Evolutionary conservation across 1,140 invertebrate genomes (phyloP).

Genomic region (Sycophaga agraensis): DNA sequence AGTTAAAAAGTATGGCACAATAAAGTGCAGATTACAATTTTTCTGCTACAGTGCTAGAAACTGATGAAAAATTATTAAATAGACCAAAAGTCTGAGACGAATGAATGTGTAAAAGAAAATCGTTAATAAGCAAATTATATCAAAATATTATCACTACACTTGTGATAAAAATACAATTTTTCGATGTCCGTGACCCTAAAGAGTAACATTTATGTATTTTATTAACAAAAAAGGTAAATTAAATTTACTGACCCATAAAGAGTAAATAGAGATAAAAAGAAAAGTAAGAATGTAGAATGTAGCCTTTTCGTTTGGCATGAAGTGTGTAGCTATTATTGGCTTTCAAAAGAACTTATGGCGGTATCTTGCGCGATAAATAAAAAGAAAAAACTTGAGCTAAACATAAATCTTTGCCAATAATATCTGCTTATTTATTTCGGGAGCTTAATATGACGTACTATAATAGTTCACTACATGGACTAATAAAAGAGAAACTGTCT

Average conservation of each 20-base stretch:
- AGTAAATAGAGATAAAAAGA: neutral
- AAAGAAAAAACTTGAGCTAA: neutral
- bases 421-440: conserved; percentile 10
- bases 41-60: neutral
- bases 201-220: conserved; percentile 36
- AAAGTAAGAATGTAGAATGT: neutral
- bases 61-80: neutral
- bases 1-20: conserved; percentile 5
- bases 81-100: conserved; percentile 16
- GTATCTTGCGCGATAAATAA: conserved; percentile 4
- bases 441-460: conserved; percentile 2
- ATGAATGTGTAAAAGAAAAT: conserved; percentile 9
- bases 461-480: neutral
- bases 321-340: conserved; percentile 16
- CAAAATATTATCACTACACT: conserved; percentile 4
- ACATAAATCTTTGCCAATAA: conserved; percentile 16
- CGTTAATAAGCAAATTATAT: conserved; percentile 17
- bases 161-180: conserved; percentile 11
- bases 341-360: too few species aligned
- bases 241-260: conserved; percentile 20
- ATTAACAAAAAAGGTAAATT: conserved; percentile 30
- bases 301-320: neutral
- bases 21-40: neutral
- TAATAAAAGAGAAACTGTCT: too few species aligned
- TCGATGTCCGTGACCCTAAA: conserved; percentile 1